Evolutionary conservation across 64 coral and sea anemone genomes (phyloP), one percentile per base, ranked within the genome.

Genomic region (Pocillopora verrucosa): DNA sequence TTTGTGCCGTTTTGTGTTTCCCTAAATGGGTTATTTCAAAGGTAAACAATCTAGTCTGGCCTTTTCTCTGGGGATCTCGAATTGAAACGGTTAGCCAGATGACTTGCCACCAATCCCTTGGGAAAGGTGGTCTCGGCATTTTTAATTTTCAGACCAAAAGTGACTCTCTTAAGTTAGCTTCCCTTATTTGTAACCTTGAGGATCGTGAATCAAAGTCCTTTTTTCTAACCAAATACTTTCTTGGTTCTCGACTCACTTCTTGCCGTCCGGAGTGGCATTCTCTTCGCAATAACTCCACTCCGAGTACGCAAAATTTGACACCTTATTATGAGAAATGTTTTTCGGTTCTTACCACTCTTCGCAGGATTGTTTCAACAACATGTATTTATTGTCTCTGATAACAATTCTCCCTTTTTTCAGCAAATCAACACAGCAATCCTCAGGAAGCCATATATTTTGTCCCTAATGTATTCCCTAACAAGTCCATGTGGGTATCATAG

Each of bases 401-500:
- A 89, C 87, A 89, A 89, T 16, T 89, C 87, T 89, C 76, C 87
- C 60, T 59, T 89, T 89, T 89, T 89, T 89, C 87, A 89, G 87
- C 61, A 89, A 89, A 89, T 80, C 76, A 89, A 89, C 87, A 79
- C 60, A 89, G 61, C 76, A 89, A 89, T 79, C 35, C 59, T 79
- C 76, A 89, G 87, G 76, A 89, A 89, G 87, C 87, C 59, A 89
- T 89, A 89, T 89, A 89, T 89, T 89, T 89, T 89, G 87, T 89
- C 80, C 87, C 87, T 89, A 89, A 89, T 79, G 87, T 89, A 89
- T 89, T 89, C 87, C 75, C 61, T 89, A 89, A 89, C 87, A 89
- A 89, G 45, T 89, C 87, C 75, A 89, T 80, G 87, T 89, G 59
- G 58, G 61, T 89, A 16, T 89, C 87, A 65, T 67, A 89, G 59